Percentiles rank a stretch among this genome's conserved stretches.
These are phyloP conservation scores for Sphaeramia orbicularis DNA, from an alignment of 2,797 vertebrate species.

Conservation along the genomic window DNA sequence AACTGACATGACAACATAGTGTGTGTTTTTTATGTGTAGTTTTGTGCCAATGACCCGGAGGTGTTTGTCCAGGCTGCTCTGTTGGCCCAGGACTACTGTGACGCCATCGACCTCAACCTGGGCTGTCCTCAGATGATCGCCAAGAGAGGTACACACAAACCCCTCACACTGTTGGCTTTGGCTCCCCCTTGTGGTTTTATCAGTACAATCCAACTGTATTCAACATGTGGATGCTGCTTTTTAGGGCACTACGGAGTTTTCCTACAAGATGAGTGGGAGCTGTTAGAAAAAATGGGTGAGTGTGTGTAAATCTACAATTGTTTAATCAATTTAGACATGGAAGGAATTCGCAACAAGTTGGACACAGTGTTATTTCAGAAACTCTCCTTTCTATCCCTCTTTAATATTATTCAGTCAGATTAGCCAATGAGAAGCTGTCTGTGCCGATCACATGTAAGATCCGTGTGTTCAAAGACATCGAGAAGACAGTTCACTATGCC, in stretches of 20 bases:
- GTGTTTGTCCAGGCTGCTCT: constrained; percentile 95
- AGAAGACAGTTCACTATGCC: constrained; percentile 93
- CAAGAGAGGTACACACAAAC: constrained; percentile 89
- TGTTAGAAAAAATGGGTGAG: constrained; percentile 95
- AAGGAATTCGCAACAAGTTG: too few species aligned
- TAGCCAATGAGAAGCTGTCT: constrained; percentile 93
- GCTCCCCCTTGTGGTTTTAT: not conserved
- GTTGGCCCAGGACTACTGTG: constrained; percentile 94
- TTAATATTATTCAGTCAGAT: constrained; percentile 82
- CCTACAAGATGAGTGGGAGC: constrained; percentile 96
- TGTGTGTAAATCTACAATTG: not conserved
- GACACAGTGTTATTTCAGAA: not conserved
- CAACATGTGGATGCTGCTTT: constrained; percentile 21
- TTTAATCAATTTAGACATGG: too few species aligned
- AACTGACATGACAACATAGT: not conserved
- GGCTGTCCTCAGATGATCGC: constrained; percentile 99
- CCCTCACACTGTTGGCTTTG: not conserved
- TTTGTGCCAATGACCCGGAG: constrained; percentile 97
- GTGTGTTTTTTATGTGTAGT: constrained; percentile 80
- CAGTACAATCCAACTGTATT: not conserved
- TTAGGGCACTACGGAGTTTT: constrained; percentile 96
- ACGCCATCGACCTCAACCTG: constrained; percentile 96
- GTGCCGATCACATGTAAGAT: constrained; percentile 98
- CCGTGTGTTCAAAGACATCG: constrained; percentile 93
- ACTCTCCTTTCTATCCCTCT: not conserved